Conservation (phyloP, 2,797 vertebrate genomes). For the Eulemur coronatus region DNA sequence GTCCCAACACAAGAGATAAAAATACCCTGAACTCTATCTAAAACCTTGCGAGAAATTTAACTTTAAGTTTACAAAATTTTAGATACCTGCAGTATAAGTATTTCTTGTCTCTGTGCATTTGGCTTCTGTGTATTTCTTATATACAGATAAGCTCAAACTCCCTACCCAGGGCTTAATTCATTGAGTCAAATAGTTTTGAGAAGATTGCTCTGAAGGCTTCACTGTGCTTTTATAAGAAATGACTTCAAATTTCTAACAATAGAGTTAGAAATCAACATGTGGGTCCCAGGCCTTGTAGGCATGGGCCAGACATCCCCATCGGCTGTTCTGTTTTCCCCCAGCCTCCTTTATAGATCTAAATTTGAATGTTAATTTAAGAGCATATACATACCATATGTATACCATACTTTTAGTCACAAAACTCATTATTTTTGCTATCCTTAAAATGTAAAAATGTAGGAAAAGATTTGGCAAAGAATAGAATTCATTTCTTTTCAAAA, state of each 20-base stretch:
- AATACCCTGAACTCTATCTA: not conserved
- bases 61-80: not conserved
- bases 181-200: not conserved
- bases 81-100: not conserved
- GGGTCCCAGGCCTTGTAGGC: not conserved
- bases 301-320: not conserved
- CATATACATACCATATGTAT: conserved; percentile 37
- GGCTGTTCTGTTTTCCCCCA: not conserved
- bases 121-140: not conserved
- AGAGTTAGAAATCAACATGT: not conserved
- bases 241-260: conserved; percentile 31
- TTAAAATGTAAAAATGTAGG: conserved; percentile 22
- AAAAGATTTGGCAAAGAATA: not conserved
- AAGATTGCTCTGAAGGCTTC: not conserved
- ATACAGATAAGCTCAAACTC: not conserved
- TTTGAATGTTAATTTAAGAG: conserved; percentile 39
- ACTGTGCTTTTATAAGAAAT: not conserved
- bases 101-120: not conserved
- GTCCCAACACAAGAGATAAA: not conserved
- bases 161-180: not conserved
- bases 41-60: not conserved
- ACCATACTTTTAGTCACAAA: conserved; percentile 14
- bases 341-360: conserved; percentile 10
- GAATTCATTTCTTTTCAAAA: conserved; percentile 32
- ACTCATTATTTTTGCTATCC: conserved; percentile 39